These are phyloP conservation scores for Papilio elwesi DNA, from an alignment of 2,888 invertebrate species.

Conservation along the genomic window DNA sequence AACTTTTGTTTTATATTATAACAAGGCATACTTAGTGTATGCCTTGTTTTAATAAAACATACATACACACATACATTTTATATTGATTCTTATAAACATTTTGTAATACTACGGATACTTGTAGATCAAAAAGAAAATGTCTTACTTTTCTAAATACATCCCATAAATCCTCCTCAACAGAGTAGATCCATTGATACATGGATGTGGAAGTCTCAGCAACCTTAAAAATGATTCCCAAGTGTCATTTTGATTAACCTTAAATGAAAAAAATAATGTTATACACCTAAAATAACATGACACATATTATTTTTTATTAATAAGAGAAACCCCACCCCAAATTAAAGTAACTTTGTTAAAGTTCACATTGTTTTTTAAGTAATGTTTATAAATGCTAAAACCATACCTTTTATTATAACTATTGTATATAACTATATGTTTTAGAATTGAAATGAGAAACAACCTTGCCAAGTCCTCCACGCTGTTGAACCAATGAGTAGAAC, in stretches of 20 bases:
- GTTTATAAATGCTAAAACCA: neutral
- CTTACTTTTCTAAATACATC: conserved; percentile 76
- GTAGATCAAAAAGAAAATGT: conserved; percentile 24
- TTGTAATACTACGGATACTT: neutral
- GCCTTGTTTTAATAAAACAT: too few relatives aligned
- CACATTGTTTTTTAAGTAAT: neutral
- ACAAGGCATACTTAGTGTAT: too few relatives aligned
- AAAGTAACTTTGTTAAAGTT: neutral
- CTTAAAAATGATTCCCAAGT: conserved; percentile 93
- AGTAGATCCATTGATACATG: conserved; percentile 92
- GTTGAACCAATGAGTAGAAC: conserved; percentile 95
- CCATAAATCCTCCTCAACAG: conserved; percentile 72
- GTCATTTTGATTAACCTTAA: conserved; percentile 93
- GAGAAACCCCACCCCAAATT: neutral
- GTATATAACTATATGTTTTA: conserved; percentile 1
- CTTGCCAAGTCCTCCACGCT: conserved; percentile 97
- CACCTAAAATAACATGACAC: neutral
- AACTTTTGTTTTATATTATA: neutral
- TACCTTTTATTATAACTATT: neutral
- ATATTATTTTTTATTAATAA: neutral
- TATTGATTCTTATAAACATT: neutral
- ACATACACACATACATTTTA: too few relatives aligned
- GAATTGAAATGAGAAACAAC: conserved; percentile 77
- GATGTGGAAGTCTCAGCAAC: conserved; percentile 89
- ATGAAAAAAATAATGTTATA: conserved; percentile 13